Evolutionary conservation across 2,797 vertebrate species (phyloP).

Genomic region (Microctenopoma lineatum): DNA sequence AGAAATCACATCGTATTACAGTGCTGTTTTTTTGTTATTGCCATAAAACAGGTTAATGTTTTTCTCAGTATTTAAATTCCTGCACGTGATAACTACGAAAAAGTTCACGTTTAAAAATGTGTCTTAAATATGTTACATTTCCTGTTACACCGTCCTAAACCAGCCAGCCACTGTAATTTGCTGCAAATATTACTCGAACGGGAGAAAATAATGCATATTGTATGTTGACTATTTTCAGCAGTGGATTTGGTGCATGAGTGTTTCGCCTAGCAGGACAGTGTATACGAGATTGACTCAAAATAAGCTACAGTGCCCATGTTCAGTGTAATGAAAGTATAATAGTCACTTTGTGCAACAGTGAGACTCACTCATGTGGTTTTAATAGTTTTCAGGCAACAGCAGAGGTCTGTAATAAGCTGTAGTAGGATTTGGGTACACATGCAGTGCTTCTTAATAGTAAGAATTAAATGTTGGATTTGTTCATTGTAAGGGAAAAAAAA

Average conservation of each 20-base stretch:
- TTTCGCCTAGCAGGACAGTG: constrained; percentile 22
- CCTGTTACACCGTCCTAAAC: too few species aligned
- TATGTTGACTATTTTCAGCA: constrained; percentile 17
- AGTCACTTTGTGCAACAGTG: background rate
- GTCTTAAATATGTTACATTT: too few species aligned
- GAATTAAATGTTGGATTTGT: constrained; percentile 5
- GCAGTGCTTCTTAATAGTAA: background rate
- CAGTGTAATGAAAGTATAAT: constrained; percentile 9
- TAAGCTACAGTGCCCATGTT: constrained; percentile 9
- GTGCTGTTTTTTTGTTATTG: background rate
- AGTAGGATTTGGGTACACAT: constrained; percentile 9
- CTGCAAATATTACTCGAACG: constrained; percentile 11
- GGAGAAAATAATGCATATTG: constrained; percentile 5
- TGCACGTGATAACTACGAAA: too few species aligned
- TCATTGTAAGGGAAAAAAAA: constrained; percentile 4
- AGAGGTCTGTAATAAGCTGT: background rate
- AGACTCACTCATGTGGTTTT: constrained; percentile 5
- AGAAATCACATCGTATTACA: constrained; percentile 2
- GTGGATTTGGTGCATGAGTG: constrained; percentile 14
- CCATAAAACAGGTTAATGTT: background rate
- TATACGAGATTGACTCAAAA: constrained; percentile 27
- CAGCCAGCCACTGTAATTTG: constrained; percentile 1
- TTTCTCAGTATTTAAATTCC: constrained; percentile 4
- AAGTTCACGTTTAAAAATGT: too few species aligned
- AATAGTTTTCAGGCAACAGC: constrained; percentile 6